Base-by-base conservation (phyloP, 2,888 invertebrate genomes). In the Drepana falcataria region DNA sequence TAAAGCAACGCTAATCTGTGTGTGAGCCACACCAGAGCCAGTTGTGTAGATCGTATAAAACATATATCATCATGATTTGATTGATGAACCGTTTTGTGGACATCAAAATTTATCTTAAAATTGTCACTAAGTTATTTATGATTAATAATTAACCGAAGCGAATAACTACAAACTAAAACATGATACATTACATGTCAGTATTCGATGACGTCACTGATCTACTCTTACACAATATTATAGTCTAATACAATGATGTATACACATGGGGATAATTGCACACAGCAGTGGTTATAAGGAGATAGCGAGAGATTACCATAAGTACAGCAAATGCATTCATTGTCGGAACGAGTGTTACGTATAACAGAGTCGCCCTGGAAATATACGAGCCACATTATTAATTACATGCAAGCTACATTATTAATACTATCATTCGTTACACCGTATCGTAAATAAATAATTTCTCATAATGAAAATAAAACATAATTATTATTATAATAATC, bases 161-260 rank as follows among this genome's bases (percentile, higher is more conserved):
- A 21, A 82, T 80, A 86, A 87, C 80, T 85, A 87, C 73, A 85
- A 87, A 87, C 87, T 88, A 88, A 79, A 86, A 82, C 81, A 86
- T 85, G 81, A 86, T 88, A 87, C 84, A 87, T 79, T 86, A 84
- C 77, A 79, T 77, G 80, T 81, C 82, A 80, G 81, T 76, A 77
- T 81, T 81, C 78, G 82, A 83, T 81, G 78, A 77, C 75, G 73
- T 79, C 77, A 81, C 81, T 79, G 83, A 76, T 76, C 71, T 59
- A 66, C 71, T 68, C 78, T 76, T 75, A 79, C 71, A 76, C 70
- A 77, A 73, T 73, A 82, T 21, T 78, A 83, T 67, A 63, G 44
- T 80, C 83, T 87, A 86, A 86, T 85, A 87, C 82, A 83, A 84
- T 76, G 74, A 87, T 85, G 87, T 83, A 88, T 87, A 89, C 87